A percentile compares a stretch with the other conserved stretches of the same genome.
These are phyloP conservation scores for Ifrita kowaldi DNA, from an alignment of 2,113 vertebrate genomes.

Conservation along the genomic window DNA sequence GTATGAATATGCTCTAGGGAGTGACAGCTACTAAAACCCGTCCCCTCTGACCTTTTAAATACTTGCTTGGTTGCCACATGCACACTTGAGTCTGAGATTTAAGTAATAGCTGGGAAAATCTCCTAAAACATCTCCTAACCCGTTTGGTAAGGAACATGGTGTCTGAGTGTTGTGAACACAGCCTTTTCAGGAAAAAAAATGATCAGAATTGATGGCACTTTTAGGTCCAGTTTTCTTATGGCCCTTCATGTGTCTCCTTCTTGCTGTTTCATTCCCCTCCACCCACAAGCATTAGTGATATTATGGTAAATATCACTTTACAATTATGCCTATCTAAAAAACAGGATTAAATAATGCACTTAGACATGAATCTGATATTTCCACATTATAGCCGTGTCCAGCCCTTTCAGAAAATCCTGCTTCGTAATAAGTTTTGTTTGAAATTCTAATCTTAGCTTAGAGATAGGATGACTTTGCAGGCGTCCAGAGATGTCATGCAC, in stretches of 20 bases:
- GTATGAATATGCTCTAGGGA: background rate
- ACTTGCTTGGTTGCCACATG: constrained; percentile 19
- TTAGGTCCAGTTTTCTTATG: background rate
- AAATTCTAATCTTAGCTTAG: constrained; percentile 52
- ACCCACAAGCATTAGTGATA: background rate
- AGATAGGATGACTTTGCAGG: constrained; percentile 39
- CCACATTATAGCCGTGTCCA: background rate
- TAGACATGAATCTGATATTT: constrained; percentile 12
- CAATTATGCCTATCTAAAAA: background rate
- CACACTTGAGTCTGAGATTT: constrained; percentile 2
- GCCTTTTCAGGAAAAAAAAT: constrained; percentile 34
- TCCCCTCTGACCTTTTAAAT: constrained; percentile 38
- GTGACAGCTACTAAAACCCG: background rate
- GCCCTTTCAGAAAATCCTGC: constrained; percentile 26
- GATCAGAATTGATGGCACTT: background rate
- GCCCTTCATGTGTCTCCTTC: background rate
- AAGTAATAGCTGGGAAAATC: constrained; percentile 42
- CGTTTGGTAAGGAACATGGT: background rate
- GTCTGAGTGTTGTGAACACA: constrained; percentile 18
- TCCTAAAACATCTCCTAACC: background rate
- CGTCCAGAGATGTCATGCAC: constrained; percentile 7
- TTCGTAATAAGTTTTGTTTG: constrained; percentile 30
- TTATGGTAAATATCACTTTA: background rate
- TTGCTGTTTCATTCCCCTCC: background rate
- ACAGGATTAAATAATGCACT: background rate